Evolutionary conservation across 2,888 invertebrate species (phyloP).

Genomic region (Ischnura elegans): DNA sequence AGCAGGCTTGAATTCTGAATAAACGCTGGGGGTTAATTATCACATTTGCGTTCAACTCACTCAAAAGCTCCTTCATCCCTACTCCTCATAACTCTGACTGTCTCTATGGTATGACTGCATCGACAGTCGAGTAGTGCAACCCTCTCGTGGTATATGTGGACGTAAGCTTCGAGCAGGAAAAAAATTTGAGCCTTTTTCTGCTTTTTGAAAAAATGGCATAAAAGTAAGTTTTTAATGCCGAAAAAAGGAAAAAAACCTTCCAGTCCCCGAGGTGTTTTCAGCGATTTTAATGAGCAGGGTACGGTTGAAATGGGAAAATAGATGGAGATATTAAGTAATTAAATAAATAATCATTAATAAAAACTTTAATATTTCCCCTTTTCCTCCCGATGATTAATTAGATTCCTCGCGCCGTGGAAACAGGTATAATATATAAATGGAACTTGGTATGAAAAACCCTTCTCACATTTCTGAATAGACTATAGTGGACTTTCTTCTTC

Average conservation of each 20-base stretch:
- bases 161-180: not conserved
- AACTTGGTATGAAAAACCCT: slow-evolving; percentile 1
- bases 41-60: not conserved
- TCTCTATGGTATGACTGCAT: not conserved
- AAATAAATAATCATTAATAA: not conserved
- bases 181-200: not conserved
- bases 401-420: not conserved
- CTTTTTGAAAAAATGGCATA: too few relatives aligned
- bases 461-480: slow-evolving; percentile 56
- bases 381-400: slow-evolving; percentile 41
- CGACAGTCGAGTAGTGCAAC: not conserved
- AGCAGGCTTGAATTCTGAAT: not conserved
- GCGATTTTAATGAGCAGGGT: not conserved
- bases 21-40: slow-evolving; percentile 30
- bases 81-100: not conserved
- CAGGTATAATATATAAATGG: not conserved
- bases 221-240: not conserved
- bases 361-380: not conserved
- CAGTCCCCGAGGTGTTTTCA: not conserved
- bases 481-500: slow-evolving; percentile 28
- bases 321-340: not conserved
- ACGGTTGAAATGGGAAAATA: not conserved
- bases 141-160: not conserved
- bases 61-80: not conserved
- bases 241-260: not conserved